Evolutionary conservation across 2,797 vertebrate genomes (phyloP).

Genomic region (Fratercula arctica): DNA sequence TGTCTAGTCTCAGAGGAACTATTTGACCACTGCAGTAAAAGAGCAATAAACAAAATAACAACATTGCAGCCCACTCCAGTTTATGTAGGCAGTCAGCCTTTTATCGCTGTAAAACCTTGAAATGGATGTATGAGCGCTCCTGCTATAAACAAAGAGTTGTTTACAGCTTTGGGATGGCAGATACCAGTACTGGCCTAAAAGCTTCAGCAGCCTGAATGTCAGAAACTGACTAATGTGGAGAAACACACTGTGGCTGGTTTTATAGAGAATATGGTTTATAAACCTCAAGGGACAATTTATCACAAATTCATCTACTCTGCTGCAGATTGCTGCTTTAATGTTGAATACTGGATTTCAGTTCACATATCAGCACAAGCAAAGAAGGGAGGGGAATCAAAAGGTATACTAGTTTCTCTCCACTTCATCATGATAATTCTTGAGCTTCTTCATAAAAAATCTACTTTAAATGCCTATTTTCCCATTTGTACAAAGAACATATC

Average conservation of each 20-base stretch:
- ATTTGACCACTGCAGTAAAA: conserved; percentile 88
- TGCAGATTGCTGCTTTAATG: conserved; percentile 79
- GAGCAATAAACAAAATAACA: conserved; percentile 90
- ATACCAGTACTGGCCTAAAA: conserved; percentile 74
- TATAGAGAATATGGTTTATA: conserved; percentile 83
- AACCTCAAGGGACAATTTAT: conserved; percentile 85
- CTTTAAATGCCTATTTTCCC: conserved; percentile 35
- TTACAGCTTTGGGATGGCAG: conserved; percentile 78
- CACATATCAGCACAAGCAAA: conserved; percentile 50
- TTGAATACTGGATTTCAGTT: conserved; percentile 74
- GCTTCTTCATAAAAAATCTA: conserved; percentile 39
- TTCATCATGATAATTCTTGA: conserved; percentile 22
- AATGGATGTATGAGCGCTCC: conserved; percentile 81
- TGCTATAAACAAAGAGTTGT: conserved; percentile 81
- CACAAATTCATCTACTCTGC: conserved; percentile 85
- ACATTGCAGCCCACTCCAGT: conserved; percentile 82
- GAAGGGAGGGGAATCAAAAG: conserved; percentile 5
- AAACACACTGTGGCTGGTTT: conserved; percentile 79
- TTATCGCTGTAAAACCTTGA: conserved; percentile 86
- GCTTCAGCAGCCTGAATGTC: conserved; percentile 76
- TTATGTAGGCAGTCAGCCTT: conserved; percentile 88
- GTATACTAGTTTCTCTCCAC: background rate
- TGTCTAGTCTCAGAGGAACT: conserved; percentile 82
- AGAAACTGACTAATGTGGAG: conserved; percentile 74
- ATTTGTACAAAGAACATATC: conserved; percentile 31